Evolutionary conservation across 92 coral and sea anemone species (phyloP).

Genomic region (Palythoa heliodiscus): DNA sequence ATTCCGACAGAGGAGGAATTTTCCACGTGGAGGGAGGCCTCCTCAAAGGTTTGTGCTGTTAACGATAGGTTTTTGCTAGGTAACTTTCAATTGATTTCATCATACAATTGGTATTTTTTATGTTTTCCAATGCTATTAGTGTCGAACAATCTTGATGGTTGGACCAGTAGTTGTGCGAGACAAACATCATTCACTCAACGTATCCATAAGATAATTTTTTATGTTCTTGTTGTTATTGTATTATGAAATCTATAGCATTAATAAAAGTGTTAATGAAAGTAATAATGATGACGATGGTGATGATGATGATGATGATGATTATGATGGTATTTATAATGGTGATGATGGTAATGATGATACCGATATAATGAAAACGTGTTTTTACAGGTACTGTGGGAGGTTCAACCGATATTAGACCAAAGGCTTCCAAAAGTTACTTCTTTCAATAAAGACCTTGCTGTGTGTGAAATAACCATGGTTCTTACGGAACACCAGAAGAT

Average conservation of each 20-base stretch:
- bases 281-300: too few relatives aligned
- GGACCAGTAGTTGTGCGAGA: too few relatives aligned
- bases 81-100: not conserved
- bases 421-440: slow-evolving; percentile 13
- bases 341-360: too few relatives aligned
- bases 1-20: slow-evolving; percentile 34
- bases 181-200: too few relatives aligned
- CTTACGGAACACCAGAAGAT: slow-evolving; percentile 20
- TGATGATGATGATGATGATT: too few relatives aligned
- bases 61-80: not conserved
- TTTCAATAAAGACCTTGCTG: not conserved
- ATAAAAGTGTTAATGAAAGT: too few relatives aligned
- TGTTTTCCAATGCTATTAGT: too few relatives aligned
- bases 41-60: slow-evolving; percentile 11
- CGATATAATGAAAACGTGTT: not conserved
- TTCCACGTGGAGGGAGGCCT: slow-evolving; percentile 16
- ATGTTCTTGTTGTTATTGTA: too few relatives aligned
- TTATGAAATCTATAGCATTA: too few relatives aligned
- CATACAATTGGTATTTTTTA: not conserved
- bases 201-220: too few relatives aligned
- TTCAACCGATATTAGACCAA: slow-evolving; percentile 29
- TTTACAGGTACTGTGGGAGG: slow-evolving; percentile 29
- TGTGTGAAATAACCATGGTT: not conserved
- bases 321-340: too few relatives aligned
- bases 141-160: too few relatives aligned